Evolutionary conservation across 2,888 invertebrate genomes (phyloP).

Genomic region (Hypsopygia costalis): DNA sequence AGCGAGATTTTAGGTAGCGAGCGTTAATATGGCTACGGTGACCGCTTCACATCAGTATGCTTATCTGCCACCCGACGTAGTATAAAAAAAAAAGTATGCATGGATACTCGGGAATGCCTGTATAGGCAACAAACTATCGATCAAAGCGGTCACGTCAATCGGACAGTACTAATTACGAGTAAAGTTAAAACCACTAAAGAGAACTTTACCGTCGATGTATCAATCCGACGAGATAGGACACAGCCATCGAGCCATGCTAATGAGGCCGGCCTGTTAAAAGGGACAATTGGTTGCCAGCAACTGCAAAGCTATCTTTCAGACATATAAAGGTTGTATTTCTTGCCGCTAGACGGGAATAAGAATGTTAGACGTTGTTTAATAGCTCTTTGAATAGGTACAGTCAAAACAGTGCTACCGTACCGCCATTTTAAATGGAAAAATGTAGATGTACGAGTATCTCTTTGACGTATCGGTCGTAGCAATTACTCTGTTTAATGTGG

Average conservation of each 20-base stretch:
- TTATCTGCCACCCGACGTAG: too few species aligned
- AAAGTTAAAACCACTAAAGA: slow-evolving; percentile 45
- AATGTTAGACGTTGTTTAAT: slow-evolving; percentile 58
- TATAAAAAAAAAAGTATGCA: slow-evolving; percentile 1
- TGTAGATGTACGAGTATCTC: slow-evolving; percentile 19
- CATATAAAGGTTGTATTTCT: slow-evolving; percentile 61
- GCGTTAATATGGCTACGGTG: too few species aligned
- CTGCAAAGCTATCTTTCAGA: slow-evolving; percentile 58
- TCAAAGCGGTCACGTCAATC: slow-evolving; percentile 38
- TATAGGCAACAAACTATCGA: slow-evolving; percentile 26
- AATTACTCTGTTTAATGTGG: slow-evolving; percentile 45
- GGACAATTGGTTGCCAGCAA: slow-evolving; percentile 63
- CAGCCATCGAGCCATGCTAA: slow-evolving; percentile 63
- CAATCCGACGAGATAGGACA: slow-evolving; percentile 61
- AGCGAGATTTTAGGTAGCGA: too few species aligned
- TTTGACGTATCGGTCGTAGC: slow-evolving; percentile 23
- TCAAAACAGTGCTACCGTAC: slow-evolving; percentile 35
- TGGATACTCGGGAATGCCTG: slow-evolving; percentile 10
- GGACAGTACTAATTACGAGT: slow-evolving; percentile 52
- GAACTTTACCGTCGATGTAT: slow-evolving; percentile 68
- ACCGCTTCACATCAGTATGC: too few species aligned
- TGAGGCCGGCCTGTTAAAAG: slow-evolving; percentile 62
- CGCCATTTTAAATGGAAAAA: slow-evolving; percentile 43
- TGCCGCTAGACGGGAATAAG: slow-evolving; percentile 43
- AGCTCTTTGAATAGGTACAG: slow-evolving; percentile 30